These are phyloP conservation scores for Bombus waltoni DNA, from an alignment of 1,140 invertebrate species.

Conservation along the genomic window DNA sequence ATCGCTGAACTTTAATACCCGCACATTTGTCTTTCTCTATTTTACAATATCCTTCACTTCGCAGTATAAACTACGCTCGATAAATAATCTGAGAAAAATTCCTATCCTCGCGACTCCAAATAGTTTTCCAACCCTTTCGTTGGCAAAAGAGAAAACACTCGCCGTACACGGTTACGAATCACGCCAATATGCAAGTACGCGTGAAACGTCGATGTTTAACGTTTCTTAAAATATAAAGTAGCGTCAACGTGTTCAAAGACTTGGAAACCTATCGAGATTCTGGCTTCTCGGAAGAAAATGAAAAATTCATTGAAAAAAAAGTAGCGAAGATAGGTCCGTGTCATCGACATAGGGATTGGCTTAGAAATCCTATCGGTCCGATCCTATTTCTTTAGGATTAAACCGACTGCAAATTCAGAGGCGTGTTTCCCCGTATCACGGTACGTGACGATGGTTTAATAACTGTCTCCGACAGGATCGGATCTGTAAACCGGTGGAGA, in stretches of 20 bases:
- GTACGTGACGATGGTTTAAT: constrained; percentile 3
- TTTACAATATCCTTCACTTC: too few relatives aligned
- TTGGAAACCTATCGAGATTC: too few relatives aligned
- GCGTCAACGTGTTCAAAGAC: too few relatives aligned
- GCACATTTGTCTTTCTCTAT: too few relatives aligned
- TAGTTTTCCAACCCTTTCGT: not conserved
- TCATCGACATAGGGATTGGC: not conserved
- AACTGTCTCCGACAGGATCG: not conserved
- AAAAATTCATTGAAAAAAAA: too few relatives aligned
- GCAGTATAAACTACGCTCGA: not conserved
- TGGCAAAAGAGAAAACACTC: too few relatives aligned
- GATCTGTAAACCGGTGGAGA: too few relatives aligned
- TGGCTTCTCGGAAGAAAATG: too few relatives aligned
- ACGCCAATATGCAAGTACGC: too few relatives aligned
- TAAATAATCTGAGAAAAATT: not conserved
- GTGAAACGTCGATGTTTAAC: too few relatives aligned
- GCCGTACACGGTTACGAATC: not conserved
- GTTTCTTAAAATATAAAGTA: too few relatives aligned
- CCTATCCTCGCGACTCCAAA: not conserved
- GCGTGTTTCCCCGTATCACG: not conserved
- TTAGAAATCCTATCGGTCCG: not conserved
- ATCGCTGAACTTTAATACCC: too few relatives aligned
- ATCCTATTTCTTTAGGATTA: not conserved
- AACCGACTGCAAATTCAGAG: not conserved
- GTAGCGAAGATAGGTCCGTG: not conserved